Evolutionary conservation across 1,140 invertebrate species (phyloP), one percentile per base, ranked within the genome.

Genomic region (Cepaea nemoralis): DNA sequence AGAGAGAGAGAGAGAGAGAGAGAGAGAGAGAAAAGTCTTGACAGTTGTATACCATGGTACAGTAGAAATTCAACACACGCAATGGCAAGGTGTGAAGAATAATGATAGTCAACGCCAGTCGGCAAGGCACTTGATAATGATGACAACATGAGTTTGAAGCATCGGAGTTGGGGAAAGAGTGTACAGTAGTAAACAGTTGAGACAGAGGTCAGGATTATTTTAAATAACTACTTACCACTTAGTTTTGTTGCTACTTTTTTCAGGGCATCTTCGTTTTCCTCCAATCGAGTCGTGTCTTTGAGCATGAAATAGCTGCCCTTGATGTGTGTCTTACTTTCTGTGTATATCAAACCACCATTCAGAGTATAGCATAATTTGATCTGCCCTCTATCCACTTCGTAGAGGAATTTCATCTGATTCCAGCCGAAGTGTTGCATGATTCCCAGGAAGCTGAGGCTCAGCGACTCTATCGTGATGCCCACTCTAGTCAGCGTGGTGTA

Each of bases 351-450:
- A 6, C 14, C 55, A 19, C 42, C 19, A 19, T 45, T 45, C 42
- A 45, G 42, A 45, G 42, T 45, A 19, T 45, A 45, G 42, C 42
- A 45, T 45, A 45, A 45, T 19, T 19, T 45, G 42, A 45, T 19
- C 8, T 45, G 8, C 8, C 42, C 42, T 45, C 19, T 45, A 8
- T 10, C 42, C 8, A 45, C 42, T n/a, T 95, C 94, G 86, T 94
- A 95, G 86, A 96, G 92, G 45, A 96, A 89, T 74, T 94, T 93
- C 0, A 95, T 92, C 89, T 94, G 94, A 70, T 89, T 91, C 95
- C 95, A 96, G 24, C 93, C 83, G 89, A 93, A 94, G 50, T 82
- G 24, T 10, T 93, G 91, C 0, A 96, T 89, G 24, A 96, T 94
- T 45, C 94, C 92, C 0, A 92, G 90, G 1, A 96, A 92, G 16